Base-by-base conservation (phyloP, 2,113 vertebrate genomes). In the Channa maculata region DNA sequence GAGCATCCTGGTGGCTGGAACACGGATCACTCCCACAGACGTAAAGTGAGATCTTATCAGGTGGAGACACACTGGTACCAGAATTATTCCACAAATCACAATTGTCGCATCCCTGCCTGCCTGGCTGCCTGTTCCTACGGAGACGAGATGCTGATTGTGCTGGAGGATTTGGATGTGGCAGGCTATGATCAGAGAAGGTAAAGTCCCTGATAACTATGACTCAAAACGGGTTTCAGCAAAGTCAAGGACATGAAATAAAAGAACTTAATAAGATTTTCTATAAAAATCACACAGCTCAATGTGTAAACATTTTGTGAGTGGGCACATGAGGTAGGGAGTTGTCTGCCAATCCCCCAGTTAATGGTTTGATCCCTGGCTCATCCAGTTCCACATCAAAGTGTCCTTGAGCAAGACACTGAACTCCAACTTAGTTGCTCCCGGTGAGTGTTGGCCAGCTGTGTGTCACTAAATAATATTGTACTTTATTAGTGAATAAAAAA, bases 41-140 rank as follows among this genome's bases (percentile, higher is more conserved):
- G 93, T 0, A 95, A 94, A 69, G 92, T 94, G 0, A 86, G 85
- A 3, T 95, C 93, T 13, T 95, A 95, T 71, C 91, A 95, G 71
- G 92, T 95, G 84, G 94, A 95, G 83, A 92, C 87, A 0, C 72
- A 93, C 85, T 95, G 93, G 93, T 95, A 95, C 85, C 89, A 89
- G 84, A 94, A 92, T 79, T 94, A 92, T 36, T 82, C 88, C 81
- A 92, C 94, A 34, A 78, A 75, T 14, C 80, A 45, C 6, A 61
- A 39, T 46, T 94, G 93, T 36, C 82, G 89, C 45, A 86, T 87
- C 57, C 94, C 94, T 0, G 62, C 67, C 60, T 95, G 92, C 65
- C 84, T 94, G 54, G 92, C 88, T 4, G 87, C 87, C 60, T 82
- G 80, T 65, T 92, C 90, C 52, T 79, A 91, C 43, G 92, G 92